Evolutionary conservation across 2,797 vertebrate species (phyloP).

Genomic region (Poeciliopsis infans): DNA sequence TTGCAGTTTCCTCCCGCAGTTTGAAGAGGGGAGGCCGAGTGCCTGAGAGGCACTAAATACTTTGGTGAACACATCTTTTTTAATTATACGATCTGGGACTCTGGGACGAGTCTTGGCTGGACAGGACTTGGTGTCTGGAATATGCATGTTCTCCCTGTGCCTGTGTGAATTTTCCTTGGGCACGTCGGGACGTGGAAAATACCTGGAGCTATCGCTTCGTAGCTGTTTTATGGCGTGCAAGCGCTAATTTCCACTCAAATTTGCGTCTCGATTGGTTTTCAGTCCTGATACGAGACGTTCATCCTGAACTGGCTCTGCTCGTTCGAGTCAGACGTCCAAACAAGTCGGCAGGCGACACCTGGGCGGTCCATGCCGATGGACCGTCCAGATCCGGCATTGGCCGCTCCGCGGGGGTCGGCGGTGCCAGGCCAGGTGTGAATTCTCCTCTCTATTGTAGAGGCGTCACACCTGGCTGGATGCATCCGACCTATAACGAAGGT

Average conservation of each 20-base stretch:
- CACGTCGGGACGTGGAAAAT: neutral
- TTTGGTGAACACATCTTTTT: neutral
- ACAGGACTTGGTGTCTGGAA: neutral
- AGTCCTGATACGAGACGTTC: constrained; percentile 21
- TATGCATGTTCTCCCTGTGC: neutral
- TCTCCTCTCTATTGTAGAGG: constrained; percentile 47
- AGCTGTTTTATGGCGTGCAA: neutral
- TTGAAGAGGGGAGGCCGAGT: neutral
- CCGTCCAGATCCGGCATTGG: constrained; percentile 28
- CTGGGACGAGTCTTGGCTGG: constrained; percentile 4
- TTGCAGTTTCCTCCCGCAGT: neutral
- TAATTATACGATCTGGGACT: neutral
- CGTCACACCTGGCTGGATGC: constrained; percentile 46
- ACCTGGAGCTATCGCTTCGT: neutral
- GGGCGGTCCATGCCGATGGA: constrained; percentile 5
- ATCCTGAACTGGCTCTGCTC: constrained; percentile 24
- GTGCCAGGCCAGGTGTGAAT: constrained; percentile 39
- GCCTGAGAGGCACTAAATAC: constrained; percentile 1
- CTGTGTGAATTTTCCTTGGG: constrained; percentile 2
- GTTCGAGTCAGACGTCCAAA: constrained; percentile 29
- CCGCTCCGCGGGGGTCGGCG: constrained; percentile 28
- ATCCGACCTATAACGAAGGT: constrained; percentile 49
- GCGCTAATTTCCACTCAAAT: neutral
- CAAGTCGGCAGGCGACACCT: constrained; percentile 43
- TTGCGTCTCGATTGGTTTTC: constrained; percentile 24